Conservation (phyloP, 2,797 vertebrate species). For the Hapalemur alaotrensis region DNA sequence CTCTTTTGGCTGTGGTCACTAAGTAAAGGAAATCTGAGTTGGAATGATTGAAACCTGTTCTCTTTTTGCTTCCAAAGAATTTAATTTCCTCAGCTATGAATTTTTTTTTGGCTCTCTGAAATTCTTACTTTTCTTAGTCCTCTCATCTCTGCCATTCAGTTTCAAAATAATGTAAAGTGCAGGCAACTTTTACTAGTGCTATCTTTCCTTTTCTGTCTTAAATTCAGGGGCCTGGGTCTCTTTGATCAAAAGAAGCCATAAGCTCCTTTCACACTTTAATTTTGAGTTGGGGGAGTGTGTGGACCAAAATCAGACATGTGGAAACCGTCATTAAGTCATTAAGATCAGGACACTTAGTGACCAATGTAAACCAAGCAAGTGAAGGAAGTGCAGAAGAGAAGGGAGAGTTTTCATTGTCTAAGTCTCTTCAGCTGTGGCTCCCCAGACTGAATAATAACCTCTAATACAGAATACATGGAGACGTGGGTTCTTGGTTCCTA, state of each 20-base stretch:
- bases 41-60: constrained; percentile 37
- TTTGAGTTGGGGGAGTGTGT: not conserved
- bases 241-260: constrained; percentile 24
- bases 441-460: not conserved
- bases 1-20: not conserved
- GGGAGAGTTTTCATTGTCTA: not conserved
- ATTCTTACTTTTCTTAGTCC: constrained; percentile 27
- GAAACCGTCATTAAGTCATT: not conserved
- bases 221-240: not conserved
- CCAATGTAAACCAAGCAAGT: not conserved
- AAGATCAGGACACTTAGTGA: not conserved
- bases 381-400: not conserved
- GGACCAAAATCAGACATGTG: constrained; percentile 3
- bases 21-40: constrained; percentile 17
- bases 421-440: not conserved
- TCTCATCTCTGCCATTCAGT: constrained; percentile 13
- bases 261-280: constrained; percentile 11
- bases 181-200: not conserved
- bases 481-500: not conserved
- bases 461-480: not conserved
- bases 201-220: constrained; percentile 25
- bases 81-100: not conserved
- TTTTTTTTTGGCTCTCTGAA: not conserved
- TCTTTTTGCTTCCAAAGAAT: constrained; percentile 44
- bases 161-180: constrained; percentile 37